Percentiles rank a stretch among this genome's conserved stretches.
Conservation (phyloP, 1,140 invertebrate species). For the Dinoponera quadriceps region DNA sequence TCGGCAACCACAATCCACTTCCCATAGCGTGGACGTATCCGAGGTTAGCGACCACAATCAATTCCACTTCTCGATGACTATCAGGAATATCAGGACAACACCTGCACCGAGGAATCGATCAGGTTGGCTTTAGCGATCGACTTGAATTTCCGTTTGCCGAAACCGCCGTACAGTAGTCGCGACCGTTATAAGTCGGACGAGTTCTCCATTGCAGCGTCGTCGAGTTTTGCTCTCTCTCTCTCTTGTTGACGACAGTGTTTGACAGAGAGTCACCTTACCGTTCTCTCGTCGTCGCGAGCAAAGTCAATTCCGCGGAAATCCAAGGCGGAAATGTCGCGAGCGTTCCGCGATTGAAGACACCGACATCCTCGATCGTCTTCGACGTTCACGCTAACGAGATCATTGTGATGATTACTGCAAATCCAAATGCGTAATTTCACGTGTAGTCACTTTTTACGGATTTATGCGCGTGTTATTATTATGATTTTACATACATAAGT, state of each 20-base stretch:
- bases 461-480: no score
- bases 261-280: no score
- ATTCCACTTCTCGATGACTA: neutral
- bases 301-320: no score
- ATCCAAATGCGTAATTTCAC: no score
- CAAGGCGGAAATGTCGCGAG: no score
- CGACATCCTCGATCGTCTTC: no score
- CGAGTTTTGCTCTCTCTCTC: conserved; percentile 6
- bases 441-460: no score
- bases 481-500: no score
- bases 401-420: no score
- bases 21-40: neutral
- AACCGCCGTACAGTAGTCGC: conserved; percentile 20
- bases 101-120: neutral
- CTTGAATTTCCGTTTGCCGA: neutral
- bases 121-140: neutral
- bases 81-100: neutral
- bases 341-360: no score
- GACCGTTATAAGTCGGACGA: conserved; percentile 22
- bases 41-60: neutral
- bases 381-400: no score
- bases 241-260: neutral
- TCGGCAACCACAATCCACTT: conserved; percentile 16
- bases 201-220: neutral
- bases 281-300: no score